These are phyloP conservation scores for Jordanella pulchra DNA, from an alignment of 2,797 vertebrate genomes.

Conservation along the genomic window DNA sequence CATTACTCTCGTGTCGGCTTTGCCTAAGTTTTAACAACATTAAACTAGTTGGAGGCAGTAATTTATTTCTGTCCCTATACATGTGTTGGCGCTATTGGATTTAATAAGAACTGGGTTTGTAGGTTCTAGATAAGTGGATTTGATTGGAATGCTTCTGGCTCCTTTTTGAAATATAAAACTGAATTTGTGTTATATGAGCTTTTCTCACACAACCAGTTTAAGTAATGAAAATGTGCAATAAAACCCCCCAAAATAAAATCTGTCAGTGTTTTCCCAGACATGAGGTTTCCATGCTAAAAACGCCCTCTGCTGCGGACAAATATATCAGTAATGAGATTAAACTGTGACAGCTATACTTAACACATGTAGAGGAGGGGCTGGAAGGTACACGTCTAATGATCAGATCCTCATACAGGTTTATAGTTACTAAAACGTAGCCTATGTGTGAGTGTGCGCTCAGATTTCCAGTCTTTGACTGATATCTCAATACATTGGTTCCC, in stretches of 20 bases:
- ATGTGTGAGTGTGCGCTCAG: constrained; percentile 7
- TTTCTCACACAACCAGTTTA: neutral
- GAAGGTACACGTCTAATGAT: neutral
- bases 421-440: neutral
- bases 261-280: neutral
- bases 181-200: constrained; percentile 7
- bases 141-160: neutral
- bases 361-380: neutral
- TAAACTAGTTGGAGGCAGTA: constrained; percentile 8
- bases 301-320: neutral
- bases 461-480: constrained; percentile 26
- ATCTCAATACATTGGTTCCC: constrained; percentile 26
- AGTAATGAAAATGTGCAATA: neutral
- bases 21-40: constrained; percentile 1
- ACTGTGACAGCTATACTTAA: neutral
- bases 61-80: constrained; percentile 11
- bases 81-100: constrained; percentile 8
- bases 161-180: constrained; percentile 5
- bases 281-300: constrained; percentile 2
- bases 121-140: constrained; percentile 16
- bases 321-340: constrained; percentile 17
- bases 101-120: constrained; percentile 11
- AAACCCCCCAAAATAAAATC: neutral
- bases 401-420: constrained; percentile 3
- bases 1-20: neutral